Evolutionary conservation across 2,113 vertebrate genomes (phyloP).

Genomic region (Poecilia latipinna): DNA sequence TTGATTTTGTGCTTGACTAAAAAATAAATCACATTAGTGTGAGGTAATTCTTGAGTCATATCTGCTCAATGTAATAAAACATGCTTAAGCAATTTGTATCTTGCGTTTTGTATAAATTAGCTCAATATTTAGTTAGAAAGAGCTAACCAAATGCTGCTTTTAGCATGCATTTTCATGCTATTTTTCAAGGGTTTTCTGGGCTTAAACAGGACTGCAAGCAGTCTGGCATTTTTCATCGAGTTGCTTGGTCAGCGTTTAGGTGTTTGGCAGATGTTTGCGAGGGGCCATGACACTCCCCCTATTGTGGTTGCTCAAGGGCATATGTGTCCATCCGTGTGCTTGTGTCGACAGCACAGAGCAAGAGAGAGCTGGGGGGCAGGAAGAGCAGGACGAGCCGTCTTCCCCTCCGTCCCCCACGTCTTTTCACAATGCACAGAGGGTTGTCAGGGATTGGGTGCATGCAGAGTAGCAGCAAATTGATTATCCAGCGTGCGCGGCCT

Average conservation of each 20-base stretch:
- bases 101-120: neutral
- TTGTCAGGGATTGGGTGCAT: slow-evolving; percentile 51
- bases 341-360: slow-evolving; percentile 50
- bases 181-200: neutral
- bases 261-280: slow-evolving; percentile 49
- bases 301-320: slow-evolving; percentile 56
- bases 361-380: slow-evolving; percentile 39
- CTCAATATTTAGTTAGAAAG: too few species aligned
- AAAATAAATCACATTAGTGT: neutral
- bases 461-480: slow-evolving; percentile 65
- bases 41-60: neutral
- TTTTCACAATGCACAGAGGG: slow-evolving; percentile 46
- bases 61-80: neutral
- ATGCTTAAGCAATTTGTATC: neutral
- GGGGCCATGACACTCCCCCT: slow-evolving; percentile 60
- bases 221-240: slow-evolving; percentile 25
- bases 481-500: slow-evolving; percentile 62
- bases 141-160: too few species aligned
- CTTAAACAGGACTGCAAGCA: slow-evolving; percentile 16
- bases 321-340: slow-evolving; percentile 23
- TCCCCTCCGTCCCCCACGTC: neutral
- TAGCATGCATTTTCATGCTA: neutral
- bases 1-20: too few species aligned
- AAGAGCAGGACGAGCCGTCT: slow-evolving; percentile 47
- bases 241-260: slow-evolving; percentile 56